phyloP scores from a whole-genome alignment of 2,113 vertebrate species.

The Menura novaehollandiae region DNA sequence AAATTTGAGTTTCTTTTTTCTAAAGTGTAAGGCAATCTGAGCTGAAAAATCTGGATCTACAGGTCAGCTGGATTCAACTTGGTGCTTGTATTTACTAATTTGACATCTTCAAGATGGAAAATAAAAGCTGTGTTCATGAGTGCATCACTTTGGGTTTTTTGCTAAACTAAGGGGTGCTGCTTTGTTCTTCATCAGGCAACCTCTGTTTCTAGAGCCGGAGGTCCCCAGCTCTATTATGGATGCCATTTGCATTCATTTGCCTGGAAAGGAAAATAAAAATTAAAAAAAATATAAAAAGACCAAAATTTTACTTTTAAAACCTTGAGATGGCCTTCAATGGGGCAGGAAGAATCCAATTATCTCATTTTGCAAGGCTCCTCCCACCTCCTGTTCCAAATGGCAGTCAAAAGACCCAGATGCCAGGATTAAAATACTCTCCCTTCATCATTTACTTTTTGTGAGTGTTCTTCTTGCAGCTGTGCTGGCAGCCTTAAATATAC shows the following conservation, averaged over 20 bases:
- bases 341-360: neutral
- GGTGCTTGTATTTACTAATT: neutral
- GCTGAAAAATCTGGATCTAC: neutral
- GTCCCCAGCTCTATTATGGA: neutral
- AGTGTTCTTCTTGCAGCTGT: slow-evolving; percentile 46
- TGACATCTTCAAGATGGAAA: neutral
- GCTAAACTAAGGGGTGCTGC: neutral
- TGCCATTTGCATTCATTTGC: neutral
- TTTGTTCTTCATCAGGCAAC: neutral
- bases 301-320: neutral
- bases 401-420: slow-evolving; percentile 42
- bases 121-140: neutral
- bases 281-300: neutral
- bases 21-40: neutral
- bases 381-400: neutral
- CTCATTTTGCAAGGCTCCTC: slow-evolving; percentile 11
- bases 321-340: neutral
- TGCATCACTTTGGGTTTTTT: rapidly evolving
- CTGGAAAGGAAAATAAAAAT: neutral
- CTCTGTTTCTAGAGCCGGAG: neutral
- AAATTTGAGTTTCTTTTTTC: neutral
- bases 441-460: slow-evolving; percentile 27
- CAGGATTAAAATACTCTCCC: slow-evolving; percentile 30
- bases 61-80: neutral
- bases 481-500: slow-evolving; percentile 25